A percentile compares a stretch with the other conserved stretches of the same genome.
Conservation (phyloP, 2,113 vertebrate genomes). For the Laticauda colubrina region DNA sequence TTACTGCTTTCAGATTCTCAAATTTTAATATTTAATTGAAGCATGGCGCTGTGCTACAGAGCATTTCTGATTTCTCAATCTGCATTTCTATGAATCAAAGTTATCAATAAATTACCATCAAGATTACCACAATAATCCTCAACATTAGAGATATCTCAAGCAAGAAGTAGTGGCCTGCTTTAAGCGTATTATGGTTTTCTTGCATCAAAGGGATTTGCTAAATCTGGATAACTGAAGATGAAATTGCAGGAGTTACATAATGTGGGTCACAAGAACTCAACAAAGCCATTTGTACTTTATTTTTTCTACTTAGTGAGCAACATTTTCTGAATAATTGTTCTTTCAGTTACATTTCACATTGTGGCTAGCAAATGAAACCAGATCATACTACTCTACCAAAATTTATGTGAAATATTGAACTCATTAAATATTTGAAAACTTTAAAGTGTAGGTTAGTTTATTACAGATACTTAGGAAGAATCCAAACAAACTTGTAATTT, state of each 20-base stretch:
- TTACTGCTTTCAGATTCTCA: neutral
- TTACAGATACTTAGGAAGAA: neutral
- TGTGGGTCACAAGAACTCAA: neutral
- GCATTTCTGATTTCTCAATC: neutral
- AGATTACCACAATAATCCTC: neutral
- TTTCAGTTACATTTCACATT: neutral
- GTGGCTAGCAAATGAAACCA: neutral
- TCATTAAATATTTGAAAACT: neutral
- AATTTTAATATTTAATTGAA: neutral
- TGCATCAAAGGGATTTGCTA: neutral
- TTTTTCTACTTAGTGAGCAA: neutral
- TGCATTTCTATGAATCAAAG: neutral
- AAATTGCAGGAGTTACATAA: neutral
- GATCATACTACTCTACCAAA: neutral
- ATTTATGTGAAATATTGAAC: neutral
- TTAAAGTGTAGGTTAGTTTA: neutral
- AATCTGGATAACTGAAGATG: neutral
- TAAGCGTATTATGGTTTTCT: neutral
- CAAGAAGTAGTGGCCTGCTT: neutral
- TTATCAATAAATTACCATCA: neutral
- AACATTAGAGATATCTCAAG: neutral
- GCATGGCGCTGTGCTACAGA: neutral
- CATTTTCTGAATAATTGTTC: neutral
- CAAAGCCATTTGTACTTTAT: neutral
- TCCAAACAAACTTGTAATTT: neutral